Evolutionary conservation across 2,888 invertebrate species (phyloP).

Genomic region (Oasisia sp.): DNA sequence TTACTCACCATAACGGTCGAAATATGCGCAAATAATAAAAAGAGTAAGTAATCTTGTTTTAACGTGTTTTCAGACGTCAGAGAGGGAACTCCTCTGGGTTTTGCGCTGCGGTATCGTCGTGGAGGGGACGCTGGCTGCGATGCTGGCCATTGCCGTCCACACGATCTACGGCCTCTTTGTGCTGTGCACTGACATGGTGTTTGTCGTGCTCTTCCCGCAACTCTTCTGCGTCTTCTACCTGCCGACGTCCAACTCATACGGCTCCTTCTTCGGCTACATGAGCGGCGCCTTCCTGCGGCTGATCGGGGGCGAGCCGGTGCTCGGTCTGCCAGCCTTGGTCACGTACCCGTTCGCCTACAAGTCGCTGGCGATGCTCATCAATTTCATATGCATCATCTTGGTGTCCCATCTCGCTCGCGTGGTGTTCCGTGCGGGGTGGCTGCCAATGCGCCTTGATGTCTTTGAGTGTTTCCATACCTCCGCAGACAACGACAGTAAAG

Average conservation of each 20-base stretch:
- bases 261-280: conserved; percentile 74
- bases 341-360: conserved; percentile 94
- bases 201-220: conserved; percentile 97
- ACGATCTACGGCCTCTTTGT: conserved; percentile 98
- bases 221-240: conserved; percentile 97
- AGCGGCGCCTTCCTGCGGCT: conserved; percentile 81
- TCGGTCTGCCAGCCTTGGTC: conserved; percentile 83
- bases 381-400: conserved; percentile 69
- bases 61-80: conserved; percentile 24
- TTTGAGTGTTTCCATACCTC: no score
- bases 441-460: no score
- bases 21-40: no score
- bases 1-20: no score
- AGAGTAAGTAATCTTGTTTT: no score
- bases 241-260: conserved; percentile 95
- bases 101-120: conserved; percentile 91
- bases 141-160: conserved; percentile 96
- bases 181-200: conserved; percentile 97
- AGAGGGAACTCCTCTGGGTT: conserved; percentile 82
- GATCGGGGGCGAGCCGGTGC: conserved; percentile 85
- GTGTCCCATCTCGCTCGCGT: conserved; percentile 20
- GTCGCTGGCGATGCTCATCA: conserved; percentile 84
- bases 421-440: neutral
- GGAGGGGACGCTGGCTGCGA: conserved; percentile 86
- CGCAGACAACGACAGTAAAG: no score